These are phyloP conservation scores for Drosophila repleta DNA, from an alignment of 1,140 invertebrate species.

Conservation along the genomic window DNA sequence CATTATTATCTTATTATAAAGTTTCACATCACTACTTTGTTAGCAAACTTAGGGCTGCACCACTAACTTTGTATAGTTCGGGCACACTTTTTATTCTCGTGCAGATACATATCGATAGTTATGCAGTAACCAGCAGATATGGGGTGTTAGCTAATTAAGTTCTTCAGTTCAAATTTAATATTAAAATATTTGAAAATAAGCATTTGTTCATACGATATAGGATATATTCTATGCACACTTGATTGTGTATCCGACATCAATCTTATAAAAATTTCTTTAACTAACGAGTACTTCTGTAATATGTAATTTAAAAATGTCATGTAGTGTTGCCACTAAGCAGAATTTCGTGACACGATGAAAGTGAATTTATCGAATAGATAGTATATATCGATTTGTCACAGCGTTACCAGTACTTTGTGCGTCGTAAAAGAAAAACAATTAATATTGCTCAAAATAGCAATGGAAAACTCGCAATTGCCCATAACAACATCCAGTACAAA, in stretches of 20 bases:
- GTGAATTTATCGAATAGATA: constrained; percentile 15
- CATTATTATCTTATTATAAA: constrained; percentile 41
- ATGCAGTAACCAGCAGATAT: neutral
- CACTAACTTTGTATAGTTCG: neutral
- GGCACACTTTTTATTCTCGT: constrained; percentile 1
- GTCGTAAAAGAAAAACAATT: constrained; percentile 37
- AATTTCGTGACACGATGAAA: neutral
- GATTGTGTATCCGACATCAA: neutral
- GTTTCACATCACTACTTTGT: constrained; percentile 41
- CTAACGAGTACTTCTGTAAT: neutral
- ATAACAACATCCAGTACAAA: constrained; percentile 16
- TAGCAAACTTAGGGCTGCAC: constrained; percentile 19
- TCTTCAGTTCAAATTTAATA: neutral
- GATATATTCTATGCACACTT: too few species aligned
- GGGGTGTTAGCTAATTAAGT: too few species aligned
- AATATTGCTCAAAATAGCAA: constrained; percentile 21
- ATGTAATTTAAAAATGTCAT: constrained; percentile 2
- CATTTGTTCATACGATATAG: too few species aligned
- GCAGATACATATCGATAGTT: constrained; percentile 5
- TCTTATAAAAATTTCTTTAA: neutral
- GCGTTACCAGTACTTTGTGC: constrained; percentile 28
- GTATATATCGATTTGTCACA: constrained; percentile 37
- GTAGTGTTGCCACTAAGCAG: constrained; percentile 2
- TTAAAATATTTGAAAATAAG: too few species aligned
- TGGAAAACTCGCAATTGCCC: constrained; percentile 38